Evolutionary conservation across 1,140 invertebrate genomes (phyloP).

Genomic region (Lepidurus apus): DNA sequence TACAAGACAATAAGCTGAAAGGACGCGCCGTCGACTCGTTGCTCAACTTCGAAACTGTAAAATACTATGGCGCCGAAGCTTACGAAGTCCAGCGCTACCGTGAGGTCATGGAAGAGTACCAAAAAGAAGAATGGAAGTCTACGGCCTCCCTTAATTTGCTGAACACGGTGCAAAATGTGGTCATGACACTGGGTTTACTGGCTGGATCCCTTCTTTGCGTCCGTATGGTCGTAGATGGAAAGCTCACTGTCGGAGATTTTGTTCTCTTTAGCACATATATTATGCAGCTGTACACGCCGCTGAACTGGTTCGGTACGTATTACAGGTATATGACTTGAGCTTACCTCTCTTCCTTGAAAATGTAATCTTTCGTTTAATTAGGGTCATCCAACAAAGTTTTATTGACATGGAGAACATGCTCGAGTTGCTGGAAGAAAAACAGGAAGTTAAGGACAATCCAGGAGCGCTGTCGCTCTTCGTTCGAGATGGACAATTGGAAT

Average conservation of each 20-base stretch:
- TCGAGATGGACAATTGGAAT: constrained; percentile 73
- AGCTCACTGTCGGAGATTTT: constrained; percentile 86
- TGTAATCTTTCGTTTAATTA: constrained; percentile 44
- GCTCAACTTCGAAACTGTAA: constrained; percentile 95
- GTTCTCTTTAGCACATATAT: constrained; percentile 78
- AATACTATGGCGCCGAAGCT: constrained; percentile 89
- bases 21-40: constrained; percentile 93
- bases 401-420: constrained; percentile 99
- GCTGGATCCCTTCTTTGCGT: constrained; percentile 83
- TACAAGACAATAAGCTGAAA: constrained; percentile 82
- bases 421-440: constrained; percentile 77
- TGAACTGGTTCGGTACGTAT: constrained; percentile 98
- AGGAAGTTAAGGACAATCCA: constrained; percentile 77
- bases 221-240: constrained; percentile 63
- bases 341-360: constrained; percentile 22
- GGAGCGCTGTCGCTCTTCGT: constrained; percentile 66
- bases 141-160: constrained; percentile 78
- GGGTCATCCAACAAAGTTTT: constrained; percentile 93
- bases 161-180: constrained; percentile 82
- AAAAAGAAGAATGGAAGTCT: constrained; percentile 82
- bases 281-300: constrained; percentile 89
- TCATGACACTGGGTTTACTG: constrained; percentile 79
- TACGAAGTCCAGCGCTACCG: constrained; percentile 83
- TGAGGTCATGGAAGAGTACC: constrained; percentile 72
- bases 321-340: constrained; percentile 63